Evolutionary conservation across 2,888 invertebrate species (phyloP).

Genomic region (Heliconius aoede): DNA sequence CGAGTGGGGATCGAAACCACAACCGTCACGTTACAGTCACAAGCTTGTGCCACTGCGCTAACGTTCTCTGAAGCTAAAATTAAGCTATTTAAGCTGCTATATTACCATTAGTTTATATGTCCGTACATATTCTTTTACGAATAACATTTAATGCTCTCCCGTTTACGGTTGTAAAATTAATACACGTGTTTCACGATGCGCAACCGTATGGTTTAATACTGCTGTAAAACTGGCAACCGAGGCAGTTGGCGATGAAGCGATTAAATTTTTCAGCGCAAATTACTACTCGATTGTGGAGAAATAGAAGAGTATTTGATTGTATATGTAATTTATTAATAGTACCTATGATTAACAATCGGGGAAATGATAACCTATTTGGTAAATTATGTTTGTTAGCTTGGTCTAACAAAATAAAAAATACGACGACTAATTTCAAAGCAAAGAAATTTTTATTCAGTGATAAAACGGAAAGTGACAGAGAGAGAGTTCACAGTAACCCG

Average conservation of each 20-base stretch:
- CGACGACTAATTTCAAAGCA: too few species aligned
- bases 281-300: conserved; percentile 8
- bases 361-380: background rate
- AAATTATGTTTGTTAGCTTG: background rate
- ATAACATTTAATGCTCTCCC: conserved; percentile 4
- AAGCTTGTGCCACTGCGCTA: background rate
- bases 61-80: background rate
- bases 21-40: background rate
- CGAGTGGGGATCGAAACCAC: background rate
- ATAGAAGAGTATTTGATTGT: too few species aligned
- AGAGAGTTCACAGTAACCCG: too few species aligned
- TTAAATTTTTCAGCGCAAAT: conserved; percentile 45
- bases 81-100: background rate
- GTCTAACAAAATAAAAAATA: background rate
- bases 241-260: conserved; percentile 51
- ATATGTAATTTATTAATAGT: too few species aligned
- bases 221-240: conserved; percentile 47
- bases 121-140: background rate
- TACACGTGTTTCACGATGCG: conserved; percentile 45
- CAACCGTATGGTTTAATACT: conserved; percentile 46
- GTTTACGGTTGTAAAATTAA: conserved; percentile 46
- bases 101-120: background rate
- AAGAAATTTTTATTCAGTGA: too few species aligned
- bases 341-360: background rate
- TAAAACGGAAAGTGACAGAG: too few species aligned